Evolutionary conservation across 2,888 invertebrate genomes (phyloP).

Genomic region (Aleiodes alternator): DNA sequence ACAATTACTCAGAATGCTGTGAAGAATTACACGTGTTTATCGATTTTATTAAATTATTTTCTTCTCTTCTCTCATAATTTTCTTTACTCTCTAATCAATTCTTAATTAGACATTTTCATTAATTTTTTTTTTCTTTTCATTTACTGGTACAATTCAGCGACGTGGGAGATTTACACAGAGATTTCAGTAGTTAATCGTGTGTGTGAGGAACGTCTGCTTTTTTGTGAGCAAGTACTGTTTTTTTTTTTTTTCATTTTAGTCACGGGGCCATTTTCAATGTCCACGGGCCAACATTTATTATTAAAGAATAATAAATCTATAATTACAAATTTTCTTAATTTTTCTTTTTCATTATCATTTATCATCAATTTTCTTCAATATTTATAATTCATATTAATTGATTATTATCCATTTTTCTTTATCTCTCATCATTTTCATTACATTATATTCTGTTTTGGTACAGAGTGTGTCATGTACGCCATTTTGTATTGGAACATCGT

Average conservation of each 20-base stretch:
- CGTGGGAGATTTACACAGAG: slow-evolving; percentile 19
- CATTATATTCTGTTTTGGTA: slow-evolving; percentile 20
- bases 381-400: slow-evolving; percentile 49
- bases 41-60: background rate
- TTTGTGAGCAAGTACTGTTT: slow-evolving; percentile 52
- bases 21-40: slow-evolving; percentile 30
- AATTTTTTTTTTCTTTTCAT: slow-evolving; percentile 25
- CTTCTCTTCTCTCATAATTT: slow-evolving; percentile 3
- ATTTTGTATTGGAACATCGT: slow-evolving; percentile 16
- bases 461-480: slow-evolving; percentile 25
- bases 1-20: slow-evolving; percentile 48
- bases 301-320: slow-evolving; percentile 64
- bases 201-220: slow-evolving; percentile 38
- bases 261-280: slow-evolving; percentile 58
- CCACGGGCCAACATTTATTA: slow-evolving; percentile 53
- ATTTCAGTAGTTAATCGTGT: slow-evolving; percentile 14
- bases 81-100: slow-evolving; percentile 1
- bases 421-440: slow-evolving; percentile 3
- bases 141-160: slow-evolving; percentile 15
- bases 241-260: slow-evolving; percentile 22
- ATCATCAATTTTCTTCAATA: slow-evolving; percentile 47
- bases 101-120: slow-evolving; percentile 18
- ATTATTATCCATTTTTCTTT: slow-evolving; percentile 37
- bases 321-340: slow-evolving; percentile 64
- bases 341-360: slow-evolving; percentile 51